Conservation (phyloP, 2,888 invertebrate genomes). For the Platycheirus albimanus region DNA sequence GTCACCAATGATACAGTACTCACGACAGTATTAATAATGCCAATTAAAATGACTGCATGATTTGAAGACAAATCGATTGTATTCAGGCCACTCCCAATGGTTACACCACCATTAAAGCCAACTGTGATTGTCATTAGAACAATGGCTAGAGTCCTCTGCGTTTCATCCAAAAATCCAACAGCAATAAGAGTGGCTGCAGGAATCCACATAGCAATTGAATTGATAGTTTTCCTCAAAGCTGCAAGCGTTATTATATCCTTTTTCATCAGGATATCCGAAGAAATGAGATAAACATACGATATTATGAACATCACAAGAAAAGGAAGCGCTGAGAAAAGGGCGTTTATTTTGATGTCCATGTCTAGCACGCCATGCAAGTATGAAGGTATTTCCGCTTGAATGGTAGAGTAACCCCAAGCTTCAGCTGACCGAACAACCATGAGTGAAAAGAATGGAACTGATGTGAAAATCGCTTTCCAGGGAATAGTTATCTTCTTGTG, state of each 20-base stretch:
- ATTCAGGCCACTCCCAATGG: slow-evolving; percentile 83
- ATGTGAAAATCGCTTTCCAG: slow-evolving; percentile 86
- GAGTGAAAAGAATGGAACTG: slow-evolving; percentile 85
- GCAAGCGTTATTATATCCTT: slow-evolving; percentile 79
- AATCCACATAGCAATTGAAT: slow-evolving; percentile 80
- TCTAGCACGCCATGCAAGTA: slow-evolving; percentile 86
- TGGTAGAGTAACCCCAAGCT: slow-evolving; percentile 88
- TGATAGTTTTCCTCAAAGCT: slow-evolving; percentile 77
- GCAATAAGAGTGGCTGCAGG: slow-evolving; percentile 84
- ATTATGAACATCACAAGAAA: slow-evolving; percentile 84
- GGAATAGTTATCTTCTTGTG: slow-evolving; percentile 83
- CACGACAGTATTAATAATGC: slow-evolving; percentile 85
- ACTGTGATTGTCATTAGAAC: slow-evolving; percentile 84
- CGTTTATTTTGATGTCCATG: slow-evolving; percentile 85
- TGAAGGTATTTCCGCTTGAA: slow-evolving; percentile 87
- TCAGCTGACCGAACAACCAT: slow-evolving; percentile 85
- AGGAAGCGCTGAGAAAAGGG: slow-evolving; percentile 83
- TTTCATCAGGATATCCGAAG: slow-evolving; percentile 82
- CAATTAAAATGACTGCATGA: slow-evolving; percentile 87
- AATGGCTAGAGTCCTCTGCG: slow-evolving; percentile 82
- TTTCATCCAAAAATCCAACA: slow-evolving; percentile 83
- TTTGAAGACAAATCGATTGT: slow-evolving; percentile 87
- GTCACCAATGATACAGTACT: slow-evolving; percentile 76
- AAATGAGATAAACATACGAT: slow-evolving; percentile 82
- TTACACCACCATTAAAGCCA: slow-evolving; percentile 80